Evolutionary conservation across 1,140 invertebrate species (phyloP), one percentile per base, ranked within the genome.

Genomic region (Cydia splendana): DNA sequence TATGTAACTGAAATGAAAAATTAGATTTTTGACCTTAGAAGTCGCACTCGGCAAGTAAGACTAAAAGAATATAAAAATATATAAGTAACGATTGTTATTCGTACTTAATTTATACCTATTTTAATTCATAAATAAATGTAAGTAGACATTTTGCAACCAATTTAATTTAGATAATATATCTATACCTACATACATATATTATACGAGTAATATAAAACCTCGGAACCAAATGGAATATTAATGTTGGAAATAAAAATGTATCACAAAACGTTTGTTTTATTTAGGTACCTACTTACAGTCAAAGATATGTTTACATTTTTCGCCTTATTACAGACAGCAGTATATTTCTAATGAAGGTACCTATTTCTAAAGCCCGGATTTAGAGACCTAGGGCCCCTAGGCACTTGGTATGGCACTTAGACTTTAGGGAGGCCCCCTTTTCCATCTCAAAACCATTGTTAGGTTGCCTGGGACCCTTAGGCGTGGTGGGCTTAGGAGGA

Each of bases 151-250:
- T 62, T 62, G 57, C 20, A 62, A 71, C 13, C 65, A 30, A 65
- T 7, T 12, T 24, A 65, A 24, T 65, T 65, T 65, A 28, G 24
- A 65, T 10, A 15, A 28, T 28, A 30, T 42, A 71, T 15, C 4
- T 71, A 18, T 42, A 13, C 9, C 0, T 38, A 62, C 57, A 62
- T 9, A 62, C 7, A 24, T 20, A 15, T 20, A 62, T 71, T 71
- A 18, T 20, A 42, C 30, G 30, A 38, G n/a, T n/a, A 20, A 71
- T 9, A 71, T 71, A 7, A 28, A 34, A 42, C 2, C 67, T 18
- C n/a, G 34, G 38, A 71, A 71, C 67, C 67, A 71, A 71, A 71
- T 38, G n/a, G 18, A 71, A 38, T 71, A 42, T 71, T 71, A 71
- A 42, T 71, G 67, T 71, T 71, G 30, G n/a, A 45, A 71, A 71